A percentile compares a stretch with the other conserved stretches of the same genome.
Conservation (phyloP, 2,888 invertebrate genomes). For the Phengaris alcon region DNA sequence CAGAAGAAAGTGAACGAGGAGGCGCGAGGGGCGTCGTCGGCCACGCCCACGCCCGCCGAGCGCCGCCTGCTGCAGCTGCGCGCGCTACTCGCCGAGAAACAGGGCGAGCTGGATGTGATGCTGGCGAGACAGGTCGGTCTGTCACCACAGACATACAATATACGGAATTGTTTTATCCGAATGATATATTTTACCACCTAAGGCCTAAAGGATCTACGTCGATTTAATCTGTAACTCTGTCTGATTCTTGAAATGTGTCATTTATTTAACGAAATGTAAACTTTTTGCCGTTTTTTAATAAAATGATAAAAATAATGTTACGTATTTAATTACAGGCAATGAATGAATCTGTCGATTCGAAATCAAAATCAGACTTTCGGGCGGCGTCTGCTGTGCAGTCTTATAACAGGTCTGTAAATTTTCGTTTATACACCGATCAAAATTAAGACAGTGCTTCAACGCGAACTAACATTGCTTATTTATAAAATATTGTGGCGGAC, state of each 20-base stretch:
- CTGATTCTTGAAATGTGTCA: no score
- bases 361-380: conserved; percentile 58
- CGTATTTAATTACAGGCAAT: conserved; percentile 22
- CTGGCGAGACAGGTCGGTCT: conserved; percentile 79
- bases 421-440: no score
- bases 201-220: no score
- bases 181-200: no score
- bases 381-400: conserved; percentile 65
- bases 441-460: neutral
- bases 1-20: conserved; percentile 73
- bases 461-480: neutral
- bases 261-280: no score
- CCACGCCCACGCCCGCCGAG: conserved; percentile 67
- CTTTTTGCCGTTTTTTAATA: neutral
- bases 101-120: conserved; percentile 82
- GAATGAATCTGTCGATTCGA: conserved; percentile 50
- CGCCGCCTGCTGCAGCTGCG: conserved; percentile 76
- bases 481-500: no score
- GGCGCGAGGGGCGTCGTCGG: conserved; percentile 45
- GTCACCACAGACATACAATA: neutral
- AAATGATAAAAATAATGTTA: neutral
- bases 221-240: no score
- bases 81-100: conserved; percentile 81
- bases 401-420: conserved; percentile 58
- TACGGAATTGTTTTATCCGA: no score